Conservation (phyloP, 2,113 vertebrate genomes). For the Ginglymostoma cirratum region DNA sequence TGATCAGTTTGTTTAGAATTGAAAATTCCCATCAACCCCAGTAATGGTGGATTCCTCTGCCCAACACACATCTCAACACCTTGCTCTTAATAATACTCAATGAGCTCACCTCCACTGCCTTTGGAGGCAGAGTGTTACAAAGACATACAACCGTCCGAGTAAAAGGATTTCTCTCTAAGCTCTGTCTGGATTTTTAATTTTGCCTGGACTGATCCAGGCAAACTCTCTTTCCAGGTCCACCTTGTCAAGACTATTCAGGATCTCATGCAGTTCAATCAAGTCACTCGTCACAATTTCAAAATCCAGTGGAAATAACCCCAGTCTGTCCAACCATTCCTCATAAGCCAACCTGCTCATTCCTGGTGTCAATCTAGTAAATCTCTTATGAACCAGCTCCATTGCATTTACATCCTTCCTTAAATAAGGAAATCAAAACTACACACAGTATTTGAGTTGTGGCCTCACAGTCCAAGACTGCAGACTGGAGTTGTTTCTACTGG, state of each 20-base stretch:
- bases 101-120: no score
- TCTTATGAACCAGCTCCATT: background rate
- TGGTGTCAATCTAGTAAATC: background rate
- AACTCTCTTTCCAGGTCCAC: background rate
- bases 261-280: no score
- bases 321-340: background rate
- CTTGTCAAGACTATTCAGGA: background rate
- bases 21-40: no score
- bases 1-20: background rate
- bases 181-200: no score
- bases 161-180: background rate
- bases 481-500: no score
- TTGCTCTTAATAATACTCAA: background rate
- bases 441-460: background rate
- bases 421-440: background rate
- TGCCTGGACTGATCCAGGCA: no score
- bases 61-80: background rate
- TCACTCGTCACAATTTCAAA: no score
- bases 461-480: background rate
- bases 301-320: no score
- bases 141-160: background rate
- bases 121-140: background rate
- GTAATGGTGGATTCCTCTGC: no score
- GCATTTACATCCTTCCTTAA: background rate
- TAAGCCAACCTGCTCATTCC: background rate